phyloP scores from a whole-genome alignment of 2,888 invertebrate genomes.

The Adela reaumurella region DNA sequence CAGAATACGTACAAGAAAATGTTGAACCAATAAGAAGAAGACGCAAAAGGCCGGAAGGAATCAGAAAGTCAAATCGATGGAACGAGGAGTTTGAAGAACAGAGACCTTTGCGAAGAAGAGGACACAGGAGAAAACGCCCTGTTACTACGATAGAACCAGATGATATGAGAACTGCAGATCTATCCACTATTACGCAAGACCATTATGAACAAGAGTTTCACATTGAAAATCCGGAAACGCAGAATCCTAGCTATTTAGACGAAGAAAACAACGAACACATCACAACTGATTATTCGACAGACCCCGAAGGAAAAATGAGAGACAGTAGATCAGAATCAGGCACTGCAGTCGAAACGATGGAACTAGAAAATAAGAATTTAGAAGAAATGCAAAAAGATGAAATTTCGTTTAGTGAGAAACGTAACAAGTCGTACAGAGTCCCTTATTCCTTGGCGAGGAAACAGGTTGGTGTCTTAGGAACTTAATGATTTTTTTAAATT shows the following conservation, averaged over 20 bases:
- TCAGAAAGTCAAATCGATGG: slow-evolving; percentile 28
- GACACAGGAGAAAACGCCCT: slow-evolving; percentile 28
- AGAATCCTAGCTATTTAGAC: slow-evolving; percentile 17
- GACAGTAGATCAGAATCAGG: neutral
- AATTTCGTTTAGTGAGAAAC: neutral
- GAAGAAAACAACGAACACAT: slow-evolving; percentile 16
- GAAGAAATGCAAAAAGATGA: neutral
- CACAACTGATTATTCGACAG: slow-evolving; percentile 1
- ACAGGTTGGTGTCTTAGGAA: too few species aligned
- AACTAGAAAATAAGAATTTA: neutral
- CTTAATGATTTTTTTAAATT: too few species aligned
- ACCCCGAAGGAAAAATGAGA: neutral
- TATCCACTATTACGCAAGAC: neutral
- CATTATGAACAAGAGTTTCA: neutral
- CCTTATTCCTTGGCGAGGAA: slow-evolving; percentile 26
- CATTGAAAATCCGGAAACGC: neutral
- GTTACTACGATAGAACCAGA: neutral
- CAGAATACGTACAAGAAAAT: slow-evolving; percentile 4
- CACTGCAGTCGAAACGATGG: neutral
- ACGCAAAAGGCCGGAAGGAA: slow-evolving; percentile 30
- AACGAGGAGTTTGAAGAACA: slow-evolving; percentile 30
- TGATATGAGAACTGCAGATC: neutral
- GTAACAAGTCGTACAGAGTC: slow-evolving; percentile 22
- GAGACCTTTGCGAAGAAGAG: slow-evolving; percentile 32
- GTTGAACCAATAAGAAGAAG: slow-evolving; percentile 22